Conservation (phyloP, 1,140 invertebrate species). For the Conus betulinus region DNA sequence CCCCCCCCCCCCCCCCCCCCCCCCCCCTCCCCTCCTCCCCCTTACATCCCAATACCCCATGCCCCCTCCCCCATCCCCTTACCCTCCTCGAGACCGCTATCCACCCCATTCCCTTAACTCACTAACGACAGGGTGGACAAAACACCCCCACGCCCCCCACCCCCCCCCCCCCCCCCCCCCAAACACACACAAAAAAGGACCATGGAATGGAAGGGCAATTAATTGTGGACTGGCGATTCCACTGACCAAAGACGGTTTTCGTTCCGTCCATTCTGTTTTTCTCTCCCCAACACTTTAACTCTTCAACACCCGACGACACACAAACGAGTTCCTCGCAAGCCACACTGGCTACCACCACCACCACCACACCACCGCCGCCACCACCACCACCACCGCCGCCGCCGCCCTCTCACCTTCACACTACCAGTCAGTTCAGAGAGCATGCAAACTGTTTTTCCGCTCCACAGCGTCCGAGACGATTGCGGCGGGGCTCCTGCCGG, state of each 20-base stretch:
- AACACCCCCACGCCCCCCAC: too few species aligned
- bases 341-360: not conserved
- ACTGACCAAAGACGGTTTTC: not conserved
- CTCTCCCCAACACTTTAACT: not conserved
- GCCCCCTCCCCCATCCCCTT: too few species aligned
- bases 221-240: not conserved
- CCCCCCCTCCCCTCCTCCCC: too few species aligned
- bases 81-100: too few species aligned
- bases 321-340: not conserved
- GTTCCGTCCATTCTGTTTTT: too few species aligned
- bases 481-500: not conserved
- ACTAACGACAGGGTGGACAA: too few species aligned
- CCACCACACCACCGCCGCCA: not conserved
- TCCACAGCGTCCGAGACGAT: not conserved
- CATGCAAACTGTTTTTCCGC: constrained; percentile 32
- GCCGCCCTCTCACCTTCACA: not conserved
- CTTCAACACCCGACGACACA: not conserved
- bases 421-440: not conserved
- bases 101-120: too few species aligned
- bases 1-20: too few species aligned
- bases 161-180: too few species aligned
- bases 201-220: constrained; percentile 10
- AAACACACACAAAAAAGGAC: not conserved
- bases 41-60: too few species aligned
- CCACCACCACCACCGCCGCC: not conserved